phyloP scores from a whole-genome alignment of 2,797 vertebrate species.

The Micromesistius poutassou region DNA sequence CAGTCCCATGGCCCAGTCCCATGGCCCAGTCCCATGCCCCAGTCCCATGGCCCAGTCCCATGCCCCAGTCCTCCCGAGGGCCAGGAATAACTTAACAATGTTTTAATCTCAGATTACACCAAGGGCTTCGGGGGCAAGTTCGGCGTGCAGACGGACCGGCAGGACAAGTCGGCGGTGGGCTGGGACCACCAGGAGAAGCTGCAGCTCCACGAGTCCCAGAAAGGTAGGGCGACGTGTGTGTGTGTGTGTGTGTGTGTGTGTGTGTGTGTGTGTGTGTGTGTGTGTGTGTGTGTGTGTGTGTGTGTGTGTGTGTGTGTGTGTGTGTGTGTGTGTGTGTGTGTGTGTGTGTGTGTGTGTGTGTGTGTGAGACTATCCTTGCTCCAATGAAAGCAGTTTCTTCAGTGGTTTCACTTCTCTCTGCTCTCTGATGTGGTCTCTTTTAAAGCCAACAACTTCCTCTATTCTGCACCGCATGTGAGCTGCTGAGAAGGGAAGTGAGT shows the following conservation, averaged over 20 bases:
- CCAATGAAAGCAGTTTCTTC: not conserved
- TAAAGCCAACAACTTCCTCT: conserved; percentile 41
- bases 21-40: too few relatives aligned
- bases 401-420: not conserved
- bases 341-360: too few relatives aligned
- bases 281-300: too few relatives aligned
- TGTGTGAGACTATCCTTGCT: not conserved
- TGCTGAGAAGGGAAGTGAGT: not conserved
- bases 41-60: not conserved
- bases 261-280: too few relatives aligned
- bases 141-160: conserved; percentile 92
- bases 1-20: too few relatives aligned
- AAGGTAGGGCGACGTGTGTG: conserved; percentile 77
- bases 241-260: too few relatives aligned
- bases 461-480: conserved; percentile 1
- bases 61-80: not conserved
- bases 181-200: conserved; percentile 98
- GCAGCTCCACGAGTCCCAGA: conserved; percentile 95
- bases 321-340: too few relatives aligned
- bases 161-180: conserved; percentile 93
- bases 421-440: conserved; percentile 39
- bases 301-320: too few relatives aligned
- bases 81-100: not conserved
- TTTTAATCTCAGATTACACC: conserved; percentile 80
- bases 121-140: conserved; percentile 97